Base-by-base conservation (phyloP, 2,113 vertebrate genomes). In the Nesogale talazaci region DNA sequence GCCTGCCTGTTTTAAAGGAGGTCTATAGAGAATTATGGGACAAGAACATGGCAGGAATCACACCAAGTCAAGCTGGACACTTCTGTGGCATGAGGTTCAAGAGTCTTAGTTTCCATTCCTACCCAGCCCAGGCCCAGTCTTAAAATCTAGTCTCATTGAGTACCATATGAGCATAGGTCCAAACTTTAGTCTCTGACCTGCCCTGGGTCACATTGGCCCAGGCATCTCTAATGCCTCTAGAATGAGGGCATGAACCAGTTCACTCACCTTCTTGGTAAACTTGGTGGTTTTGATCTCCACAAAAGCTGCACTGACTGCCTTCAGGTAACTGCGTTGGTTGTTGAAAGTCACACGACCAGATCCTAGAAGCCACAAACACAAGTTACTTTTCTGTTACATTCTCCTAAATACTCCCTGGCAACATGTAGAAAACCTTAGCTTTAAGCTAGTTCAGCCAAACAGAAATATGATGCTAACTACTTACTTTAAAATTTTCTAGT, bases 301-400 rank as follows among this genome's bases (percentile, higher is more conserved):
- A 90, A 99, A 99, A 0, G 99, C 99, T 92, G 99, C 99, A 0
- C 98, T 99, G 79, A 99, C 99, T 0, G 99, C 99, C 96, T 99
- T 99, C 96, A 99, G 98, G 90, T 99, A 99, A 97, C 99, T 99
- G 91, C 98, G 99, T 89, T 99, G 99, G 96, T 99, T 99, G 97
- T 99, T 99, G 93, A 99, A 99, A 92, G 99, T 99, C 96, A 99
- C 99, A n/a, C 99, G 99, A 76, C 99, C 99, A 90, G 99, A 99
- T 75, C 99, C 99, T 99, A 89, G 3, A 94, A 76, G 92, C 57
- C 85, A 84, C 2, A 63, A 22, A 22, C 36, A 88, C 9, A 40
- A 57, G 27, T 83, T 31, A 88, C 61, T 27, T 74, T 84, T 31
- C 29, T 57, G 20, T 46, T 85, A 59, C 78, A 81, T 83, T 80